Conservation (phyloP, 2,113 vertebrate species). For the Prolemur simus region DNA sequence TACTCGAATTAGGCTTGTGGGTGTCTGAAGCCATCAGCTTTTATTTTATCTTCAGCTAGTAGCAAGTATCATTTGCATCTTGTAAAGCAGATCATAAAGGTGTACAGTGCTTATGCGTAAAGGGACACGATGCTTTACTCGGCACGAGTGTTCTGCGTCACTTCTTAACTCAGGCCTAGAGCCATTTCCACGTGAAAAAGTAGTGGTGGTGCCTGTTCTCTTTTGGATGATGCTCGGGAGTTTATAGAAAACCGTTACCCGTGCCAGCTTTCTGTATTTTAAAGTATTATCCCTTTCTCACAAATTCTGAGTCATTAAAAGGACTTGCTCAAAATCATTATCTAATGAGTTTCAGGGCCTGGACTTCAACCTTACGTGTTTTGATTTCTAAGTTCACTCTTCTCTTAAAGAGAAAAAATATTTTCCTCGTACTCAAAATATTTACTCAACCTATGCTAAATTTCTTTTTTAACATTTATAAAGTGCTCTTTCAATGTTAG, state of each 20-base stretch:
- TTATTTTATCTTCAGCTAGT: background rate
- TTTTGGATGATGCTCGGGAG: background rate
- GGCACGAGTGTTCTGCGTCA: background rate
- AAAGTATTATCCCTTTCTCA: background rate
- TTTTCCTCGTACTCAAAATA: background rate
- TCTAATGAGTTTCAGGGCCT: background rate
- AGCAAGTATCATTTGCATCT: background rate
- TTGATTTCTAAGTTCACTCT: background rate
- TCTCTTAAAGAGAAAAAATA: background rate
- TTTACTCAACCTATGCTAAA: background rate
- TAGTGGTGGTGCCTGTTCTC: background rate
- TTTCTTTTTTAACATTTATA: background rate
- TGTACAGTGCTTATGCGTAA: background rate
- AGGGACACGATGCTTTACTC: background rate
- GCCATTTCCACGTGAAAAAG: background rate
- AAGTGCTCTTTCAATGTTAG: background rate
- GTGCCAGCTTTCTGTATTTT: background rate
- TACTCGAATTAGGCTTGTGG: background rate
- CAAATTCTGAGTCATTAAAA: background rate
- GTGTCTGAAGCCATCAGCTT: background rate
- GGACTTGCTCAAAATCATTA: background rate
- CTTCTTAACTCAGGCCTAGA: background rate
- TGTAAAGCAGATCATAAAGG: background rate
- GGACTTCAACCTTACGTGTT: background rate
- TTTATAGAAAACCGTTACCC: background rate